A percentile compares a stretch with the other conserved stretches of the same genome.
Conservation (phyloP, 1,140 invertebrate species). For the Drosophila bifasciata region DNA sequence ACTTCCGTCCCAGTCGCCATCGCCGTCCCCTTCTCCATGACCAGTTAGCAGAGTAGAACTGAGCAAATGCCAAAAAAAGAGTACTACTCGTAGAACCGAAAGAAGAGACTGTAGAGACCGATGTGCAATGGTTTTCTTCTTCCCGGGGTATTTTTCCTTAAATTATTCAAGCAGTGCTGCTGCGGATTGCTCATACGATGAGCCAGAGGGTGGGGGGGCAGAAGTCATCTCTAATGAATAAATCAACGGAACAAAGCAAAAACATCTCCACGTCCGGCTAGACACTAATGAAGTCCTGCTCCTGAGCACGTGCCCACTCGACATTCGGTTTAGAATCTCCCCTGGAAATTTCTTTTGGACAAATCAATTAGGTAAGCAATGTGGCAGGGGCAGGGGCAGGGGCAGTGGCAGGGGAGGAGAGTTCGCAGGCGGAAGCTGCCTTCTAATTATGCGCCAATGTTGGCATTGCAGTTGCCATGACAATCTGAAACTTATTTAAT, state of each 20-base stretch:
- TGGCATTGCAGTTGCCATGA: slow-evolving; percentile 67
- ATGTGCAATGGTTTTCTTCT: slow-evolving; percentile 36
- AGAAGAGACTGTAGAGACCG: slow-evolving; percentile 35
- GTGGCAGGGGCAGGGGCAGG: neutral
- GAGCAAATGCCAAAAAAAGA: slow-evolving; percentile 23
- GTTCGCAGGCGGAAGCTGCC: neutral
- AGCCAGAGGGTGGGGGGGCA: slow-evolving; percentile 28
- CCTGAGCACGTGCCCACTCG: slow-evolving; percentile 64
- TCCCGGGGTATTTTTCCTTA: slow-evolving; percentile 37
- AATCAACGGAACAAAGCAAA: slow-evolving; percentile 52
- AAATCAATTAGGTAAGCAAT: slow-evolving; percentile 64
- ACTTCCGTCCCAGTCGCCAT: slow-evolving; percentile 39
- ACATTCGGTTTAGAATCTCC: slow-evolving; percentile 42
- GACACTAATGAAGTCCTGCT: slow-evolving; percentile 56
- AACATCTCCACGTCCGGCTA: slow-evolving; percentile 42
- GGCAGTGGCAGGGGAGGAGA: neutral
- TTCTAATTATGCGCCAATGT: slow-evolving; percentile 65
- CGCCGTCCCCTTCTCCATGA: neutral
- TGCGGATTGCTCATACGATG: slow-evolving; percentile 35
- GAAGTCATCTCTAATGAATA: slow-evolving; percentile 69
- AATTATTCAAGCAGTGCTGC: slow-evolving; percentile 51
- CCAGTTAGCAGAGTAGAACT: neutral
- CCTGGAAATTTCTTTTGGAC: slow-evolving; percentile 47
- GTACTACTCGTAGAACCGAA: slow-evolving; percentile 9
- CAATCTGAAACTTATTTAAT: slow-evolving; percentile 74